Conservation (phyloP, 2,113 vertebrate genomes). For the Nothoprocta pentlandii region DNA sequence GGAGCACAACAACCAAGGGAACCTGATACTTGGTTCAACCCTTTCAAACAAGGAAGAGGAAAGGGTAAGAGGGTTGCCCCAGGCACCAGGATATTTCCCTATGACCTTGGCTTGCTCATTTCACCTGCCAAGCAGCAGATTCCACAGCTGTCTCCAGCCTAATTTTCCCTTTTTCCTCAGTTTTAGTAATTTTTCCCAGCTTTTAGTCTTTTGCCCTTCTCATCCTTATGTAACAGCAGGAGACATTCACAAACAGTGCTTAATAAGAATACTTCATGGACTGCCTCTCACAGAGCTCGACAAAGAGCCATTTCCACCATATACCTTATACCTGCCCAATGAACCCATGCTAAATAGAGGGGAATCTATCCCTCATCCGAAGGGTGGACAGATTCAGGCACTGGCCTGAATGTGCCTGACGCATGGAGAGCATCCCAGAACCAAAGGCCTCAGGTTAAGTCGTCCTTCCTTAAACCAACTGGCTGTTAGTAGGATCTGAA, state of each 20-base stretch:
- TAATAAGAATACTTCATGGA: accelerated
- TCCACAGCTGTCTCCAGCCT: neutral
- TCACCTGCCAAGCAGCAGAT: neutral
- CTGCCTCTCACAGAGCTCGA: neutral
- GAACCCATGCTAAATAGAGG: neutral
- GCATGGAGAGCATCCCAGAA: neutral
- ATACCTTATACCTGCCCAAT: neutral
- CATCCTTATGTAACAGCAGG: neutral
- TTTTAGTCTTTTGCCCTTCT: neutral
- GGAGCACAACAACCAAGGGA: neutral
- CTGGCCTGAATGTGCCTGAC: neutral
- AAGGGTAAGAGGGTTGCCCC: neutral
- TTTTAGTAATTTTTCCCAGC: neutral
- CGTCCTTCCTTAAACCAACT: neutral
- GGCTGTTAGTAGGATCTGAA: neutral
- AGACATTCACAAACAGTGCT: accelerated
- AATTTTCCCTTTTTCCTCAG: neutral
- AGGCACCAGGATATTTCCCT: neutral
- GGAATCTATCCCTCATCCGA: neutral
- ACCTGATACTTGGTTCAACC: neutral
- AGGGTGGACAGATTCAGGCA: neutral
- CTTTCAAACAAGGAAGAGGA: neutral
- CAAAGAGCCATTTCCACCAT: accelerated
- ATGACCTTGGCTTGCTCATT: neutral
- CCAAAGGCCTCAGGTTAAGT: neutral